Evolutionary conservation across 2,888 invertebrate genomes (phyloP).

Genomic region (Griposia aprilina): DNA sequence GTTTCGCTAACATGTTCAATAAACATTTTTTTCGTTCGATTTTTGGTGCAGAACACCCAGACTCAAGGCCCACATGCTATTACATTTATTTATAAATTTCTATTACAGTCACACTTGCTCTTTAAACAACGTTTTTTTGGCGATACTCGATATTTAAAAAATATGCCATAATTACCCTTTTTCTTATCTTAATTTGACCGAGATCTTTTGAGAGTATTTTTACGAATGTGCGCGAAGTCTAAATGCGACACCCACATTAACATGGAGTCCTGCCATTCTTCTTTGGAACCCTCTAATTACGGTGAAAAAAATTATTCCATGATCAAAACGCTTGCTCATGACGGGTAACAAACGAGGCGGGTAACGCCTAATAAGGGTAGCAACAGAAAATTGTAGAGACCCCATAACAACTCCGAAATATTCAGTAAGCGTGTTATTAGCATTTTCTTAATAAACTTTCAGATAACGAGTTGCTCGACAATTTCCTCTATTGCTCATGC

Average conservation of each 20-base stretch:
- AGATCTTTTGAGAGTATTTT: too few species aligned
- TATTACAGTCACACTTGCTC: background rate
- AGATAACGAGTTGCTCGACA: background rate
- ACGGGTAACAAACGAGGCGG: background rate
- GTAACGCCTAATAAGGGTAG: background rate
- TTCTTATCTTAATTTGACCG: too few species aligned
- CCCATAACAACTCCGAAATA: background rate
- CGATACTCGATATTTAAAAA: background rate
- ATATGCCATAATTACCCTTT: background rate
- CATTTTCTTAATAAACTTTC: background rate
- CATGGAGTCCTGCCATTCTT: too few species aligned
- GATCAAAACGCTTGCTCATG: background rate
- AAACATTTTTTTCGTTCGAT: background rate
- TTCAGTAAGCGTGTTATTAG: constrained; percentile 18
- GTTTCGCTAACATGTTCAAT: background rate
- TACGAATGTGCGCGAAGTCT: background rate
- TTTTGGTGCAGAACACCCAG: background rate
- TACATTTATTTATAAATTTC: too few species aligned
- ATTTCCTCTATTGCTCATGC: background rate
- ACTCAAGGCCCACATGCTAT: background rate
- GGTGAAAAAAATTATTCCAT: background rate
- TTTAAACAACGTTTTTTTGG: background rate
- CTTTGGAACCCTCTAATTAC: background rate
- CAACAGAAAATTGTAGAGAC: background rate
- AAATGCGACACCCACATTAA: background rate